phyloP scores from a whole-genome alignment of 2,888 invertebrate genomes.

The Drosophila tanythrix region DNA sequence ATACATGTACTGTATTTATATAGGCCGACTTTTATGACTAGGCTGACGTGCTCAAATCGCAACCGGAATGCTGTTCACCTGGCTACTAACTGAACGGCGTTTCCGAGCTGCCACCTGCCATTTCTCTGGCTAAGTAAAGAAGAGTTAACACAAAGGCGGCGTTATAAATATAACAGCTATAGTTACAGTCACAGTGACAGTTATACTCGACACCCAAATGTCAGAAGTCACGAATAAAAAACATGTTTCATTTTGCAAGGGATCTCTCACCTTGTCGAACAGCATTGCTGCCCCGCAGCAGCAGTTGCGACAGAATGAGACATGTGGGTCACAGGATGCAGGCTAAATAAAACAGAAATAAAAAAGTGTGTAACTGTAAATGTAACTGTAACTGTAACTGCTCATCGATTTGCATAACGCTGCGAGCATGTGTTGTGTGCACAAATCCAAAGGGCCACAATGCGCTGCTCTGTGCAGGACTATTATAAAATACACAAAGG shows the following conservation, averaged over 20 bases:
- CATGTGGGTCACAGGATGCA: constrained; percentile 10
- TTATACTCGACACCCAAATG: constrained; percentile 20
- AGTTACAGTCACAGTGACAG: constrained; percentile 5
- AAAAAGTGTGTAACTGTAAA: background rate
- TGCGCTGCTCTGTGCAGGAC: background rate
- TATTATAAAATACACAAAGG: background rate
- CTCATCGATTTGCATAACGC: constrained; percentile 31
- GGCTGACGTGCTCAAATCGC: constrained; percentile 19
- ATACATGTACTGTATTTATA: constrained; percentile 1
- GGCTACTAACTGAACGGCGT: constrained; percentile 24
- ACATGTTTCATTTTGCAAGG: constrained; percentile 26
- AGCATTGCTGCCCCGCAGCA: constrained; percentile 15
- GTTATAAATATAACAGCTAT: background rate
- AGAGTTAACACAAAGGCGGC: background rate
- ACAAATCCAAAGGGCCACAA: constrained; percentile 23
- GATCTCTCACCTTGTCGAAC: background rate
- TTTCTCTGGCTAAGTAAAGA: background rate
- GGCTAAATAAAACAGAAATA: background rate
- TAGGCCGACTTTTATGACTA: constrained; percentile 15
- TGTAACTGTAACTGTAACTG: background rate
- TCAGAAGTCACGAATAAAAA: constrained; percentile 60
- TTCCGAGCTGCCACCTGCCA: constrained; percentile 37
- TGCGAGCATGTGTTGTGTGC: constrained; percentile 10
- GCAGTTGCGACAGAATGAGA: constrained; percentile 44
- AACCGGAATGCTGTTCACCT: constrained; percentile 26